Evolutionary conservation across 2,113 vertebrate species (phyloP).

Genomic region (Shinisaurus crocodilurus): DNA sequence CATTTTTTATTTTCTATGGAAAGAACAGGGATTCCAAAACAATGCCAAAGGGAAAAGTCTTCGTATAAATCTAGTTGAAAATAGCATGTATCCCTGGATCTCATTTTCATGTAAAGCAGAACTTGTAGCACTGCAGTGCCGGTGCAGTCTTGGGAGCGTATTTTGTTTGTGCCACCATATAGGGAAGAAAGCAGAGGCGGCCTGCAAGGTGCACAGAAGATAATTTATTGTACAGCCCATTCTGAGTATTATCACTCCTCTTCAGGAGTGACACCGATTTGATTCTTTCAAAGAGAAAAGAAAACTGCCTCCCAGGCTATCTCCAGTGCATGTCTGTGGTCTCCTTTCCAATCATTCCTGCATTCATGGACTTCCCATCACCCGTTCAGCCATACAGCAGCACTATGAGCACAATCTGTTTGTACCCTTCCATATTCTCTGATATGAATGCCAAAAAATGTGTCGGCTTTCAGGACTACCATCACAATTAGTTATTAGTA

Average conservation of each 20-base stretch:
- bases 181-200: neutral
- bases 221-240: neutral
- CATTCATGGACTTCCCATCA: neutral
- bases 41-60: slow-evolving; percentile 52
- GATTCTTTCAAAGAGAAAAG: neutral
- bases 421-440: neutral
- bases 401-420: neutral
- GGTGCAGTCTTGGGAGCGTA: neutral
- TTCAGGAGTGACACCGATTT: neutral
- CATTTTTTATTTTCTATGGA: slow-evolving; percentile 59
- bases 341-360: too few relatives aligned
- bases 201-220: neutral
- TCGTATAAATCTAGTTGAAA: slow-evolving; percentile 25
- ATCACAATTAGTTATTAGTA: neutral
- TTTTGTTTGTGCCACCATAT: neutral
- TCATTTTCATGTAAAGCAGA: slow-evolving; percentile 33
- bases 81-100: rapidly evolving
- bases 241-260: neutral
- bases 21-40: slow-evolving; percentile 53
- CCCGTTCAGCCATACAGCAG: neutral
- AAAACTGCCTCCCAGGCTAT: neutral
- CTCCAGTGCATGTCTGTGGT: too few relatives aligned
- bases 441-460: neutral
- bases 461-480: neutral
- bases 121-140: neutral